Conservation (phyloP, 2,113 vertebrate species). For the Oryzias melastigma region DNA sequence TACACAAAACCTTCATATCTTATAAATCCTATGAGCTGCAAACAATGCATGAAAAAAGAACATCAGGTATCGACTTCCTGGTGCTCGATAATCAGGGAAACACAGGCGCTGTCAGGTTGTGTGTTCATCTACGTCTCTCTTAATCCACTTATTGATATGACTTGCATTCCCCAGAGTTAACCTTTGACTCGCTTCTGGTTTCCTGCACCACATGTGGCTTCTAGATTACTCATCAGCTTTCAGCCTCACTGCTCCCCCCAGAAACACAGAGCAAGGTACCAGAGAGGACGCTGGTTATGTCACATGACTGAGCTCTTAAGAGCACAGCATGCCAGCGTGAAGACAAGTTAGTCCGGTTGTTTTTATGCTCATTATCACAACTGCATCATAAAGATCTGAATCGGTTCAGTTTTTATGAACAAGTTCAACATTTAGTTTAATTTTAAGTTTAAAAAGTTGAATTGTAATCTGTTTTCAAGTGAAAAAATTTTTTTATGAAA, state of each 20-base stretch:
- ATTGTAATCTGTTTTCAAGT: too few relatives aligned
- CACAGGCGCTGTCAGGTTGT: constrained; percentile 1
- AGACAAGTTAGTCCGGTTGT: too few relatives aligned
- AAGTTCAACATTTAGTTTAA: too few relatives aligned
- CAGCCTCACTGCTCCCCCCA: constrained; percentile 1
- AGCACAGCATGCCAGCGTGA: too few relatives aligned
- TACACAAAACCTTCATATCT: too few relatives aligned
- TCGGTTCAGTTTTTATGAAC: too few relatives aligned
- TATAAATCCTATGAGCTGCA: neutral
- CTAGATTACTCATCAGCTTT: constrained; percentile 8
- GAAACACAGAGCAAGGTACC: constrained; percentile 5
- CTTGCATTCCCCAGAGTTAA: constrained; percentile 33
- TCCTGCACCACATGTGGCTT: constrained; percentile 22
- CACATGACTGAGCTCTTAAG: constrained; percentile 15
- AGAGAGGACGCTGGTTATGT: constrained; percentile 44
- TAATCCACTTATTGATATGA: constrained; percentile 20
- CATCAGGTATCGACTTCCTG: neutral
- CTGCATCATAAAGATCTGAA: too few relatives aligned
- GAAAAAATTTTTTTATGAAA: too few relatives aligned
- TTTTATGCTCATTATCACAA: too few relatives aligned
- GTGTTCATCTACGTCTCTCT: constrained; percentile 11
- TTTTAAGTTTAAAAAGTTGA: too few relatives aligned
- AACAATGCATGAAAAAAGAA: neutral
- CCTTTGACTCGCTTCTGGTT: constrained; percentile 29
- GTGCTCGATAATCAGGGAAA: neutral